Evolutionary conservation across 2,113 vertebrate genomes (phyloP), one percentile per base, ranked within the genome.

Genomic region (Gymnocephalus cernua): DNA sequence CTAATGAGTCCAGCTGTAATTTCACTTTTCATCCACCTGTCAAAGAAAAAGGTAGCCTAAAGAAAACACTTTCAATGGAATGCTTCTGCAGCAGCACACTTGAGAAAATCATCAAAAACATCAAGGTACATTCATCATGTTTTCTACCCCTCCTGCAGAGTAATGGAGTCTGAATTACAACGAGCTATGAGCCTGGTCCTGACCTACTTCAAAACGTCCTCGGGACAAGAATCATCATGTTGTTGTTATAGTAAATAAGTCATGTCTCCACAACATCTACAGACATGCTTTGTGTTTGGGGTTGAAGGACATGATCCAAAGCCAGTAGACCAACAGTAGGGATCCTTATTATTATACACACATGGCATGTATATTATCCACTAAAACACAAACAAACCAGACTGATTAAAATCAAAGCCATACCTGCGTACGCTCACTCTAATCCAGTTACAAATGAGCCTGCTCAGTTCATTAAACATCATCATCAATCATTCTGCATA

Each of bases 221-320:
- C 56, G 29, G 59, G 61, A 57, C 13, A 7, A 21, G 27, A 63
- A 35, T 67, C 29, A 25, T 53, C 45, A 12, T 76, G 83, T 79
- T 91, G 85, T 81, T 91, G 65, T 79, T 27, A 87, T 23, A 53
- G 27, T 71, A 87, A 86, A 82, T 29, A 79, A 72, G 29, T n/a
- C 69, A 10, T 67, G 69, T 73, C 23, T 7, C 74, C 48, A 67
- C 18, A 45, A 75, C 79, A 82, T 68, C 53, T 12, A 21, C 65
- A 74, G 35, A 21, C 21, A 6, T 1, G 19, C 19, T 21, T 66
- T 75, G 4, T 83, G 64, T 80, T 77, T 72, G 16, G 35, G 53
- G 58, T 51, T 58, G 1, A 44, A 23, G 8, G 21, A 25, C 53
- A 35, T 21, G 18, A 59, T n/a, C 41, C 15, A 5, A 45, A 72